Conservation (phyloP, 2,113 vertebrate genomes). For the Phylloscopus whistleri region DNA sequence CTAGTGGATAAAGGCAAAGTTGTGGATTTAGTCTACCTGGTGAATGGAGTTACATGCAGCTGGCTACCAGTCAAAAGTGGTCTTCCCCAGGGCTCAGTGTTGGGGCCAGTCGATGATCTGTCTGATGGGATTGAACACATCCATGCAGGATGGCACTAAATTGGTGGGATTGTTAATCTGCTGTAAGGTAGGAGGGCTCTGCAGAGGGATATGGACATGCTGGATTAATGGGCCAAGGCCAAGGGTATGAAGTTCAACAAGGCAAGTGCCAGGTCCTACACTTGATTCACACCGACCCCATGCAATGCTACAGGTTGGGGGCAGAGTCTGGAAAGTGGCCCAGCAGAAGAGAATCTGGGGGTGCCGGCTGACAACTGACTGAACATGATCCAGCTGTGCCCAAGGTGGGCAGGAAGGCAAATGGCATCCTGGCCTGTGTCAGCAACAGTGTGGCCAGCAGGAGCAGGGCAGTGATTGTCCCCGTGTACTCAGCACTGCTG, state of each 20-base stretch:
- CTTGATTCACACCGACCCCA: too few relatives aligned
- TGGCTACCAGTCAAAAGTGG: background rate
- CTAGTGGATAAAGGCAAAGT: background rate
- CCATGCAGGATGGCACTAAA: background rate
- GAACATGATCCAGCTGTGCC: background rate
- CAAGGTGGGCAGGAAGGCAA: background rate
- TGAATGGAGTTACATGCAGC: background rate
- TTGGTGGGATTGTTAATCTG: background rate
- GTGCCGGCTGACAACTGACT: rapidly evolving
- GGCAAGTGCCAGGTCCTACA: rapidly evolving
- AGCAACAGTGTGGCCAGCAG: background rate
- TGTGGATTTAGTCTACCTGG: background rate
- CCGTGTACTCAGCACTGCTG: too few relatives aligned
- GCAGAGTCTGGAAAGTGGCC: background rate
- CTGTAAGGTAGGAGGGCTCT: background rate
- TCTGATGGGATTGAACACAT: background rate
- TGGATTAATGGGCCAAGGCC: background rate
- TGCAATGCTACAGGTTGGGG: rapidly evolving
- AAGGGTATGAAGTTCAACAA: background rate
- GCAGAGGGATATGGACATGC: background rate
- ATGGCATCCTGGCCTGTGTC: background rate
- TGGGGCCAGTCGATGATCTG: background rate
- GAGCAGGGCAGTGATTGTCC: too few relatives aligned
- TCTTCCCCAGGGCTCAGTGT: background rate
- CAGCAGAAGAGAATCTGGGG: background rate